Conservation (phyloP, 1,140 invertebrate species). For the Drosophila leontia region DNA sequence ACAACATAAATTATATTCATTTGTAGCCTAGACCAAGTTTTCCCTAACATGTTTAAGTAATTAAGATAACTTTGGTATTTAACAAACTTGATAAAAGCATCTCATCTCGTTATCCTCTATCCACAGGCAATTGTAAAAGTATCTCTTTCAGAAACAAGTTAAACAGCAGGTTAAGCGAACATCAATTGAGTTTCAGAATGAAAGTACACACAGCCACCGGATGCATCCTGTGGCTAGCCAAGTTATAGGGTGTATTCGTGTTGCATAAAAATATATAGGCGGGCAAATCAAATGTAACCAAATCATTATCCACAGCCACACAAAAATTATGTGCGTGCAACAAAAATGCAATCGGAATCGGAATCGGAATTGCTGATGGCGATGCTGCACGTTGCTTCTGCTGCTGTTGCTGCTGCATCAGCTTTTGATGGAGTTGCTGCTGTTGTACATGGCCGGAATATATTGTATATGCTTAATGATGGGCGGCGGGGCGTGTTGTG, state of each 20-base stretch:
- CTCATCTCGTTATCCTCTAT: background rate
- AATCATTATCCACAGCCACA: constrained; percentile 62
- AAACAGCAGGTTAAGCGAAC: background rate
- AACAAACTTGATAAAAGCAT: background rate
- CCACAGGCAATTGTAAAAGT: background rate
- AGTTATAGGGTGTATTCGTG: constrained; percentile 39
- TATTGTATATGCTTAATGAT: constrained; percentile 81
- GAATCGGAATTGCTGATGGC: constrained; percentile 54
- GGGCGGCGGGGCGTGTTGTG: constrained; percentile 43
- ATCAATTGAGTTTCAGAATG: constrained; percentile 5
- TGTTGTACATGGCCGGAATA: constrained; percentile 61
- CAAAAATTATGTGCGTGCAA: constrained; percentile 77
- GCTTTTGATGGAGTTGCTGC: constrained; percentile 22
- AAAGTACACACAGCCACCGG: background rate
- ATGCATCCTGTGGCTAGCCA: background rate
- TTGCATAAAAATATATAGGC: constrained; percentile 46
- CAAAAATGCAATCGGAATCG: constrained; percentile 72
- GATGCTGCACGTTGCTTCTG: constrained; percentile 20
- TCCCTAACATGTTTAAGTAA: background rate
- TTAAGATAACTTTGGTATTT: background rate
- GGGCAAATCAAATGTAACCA: constrained; percentile 75
- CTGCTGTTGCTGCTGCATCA: constrained; percentile 16
- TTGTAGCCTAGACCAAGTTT: background rate
- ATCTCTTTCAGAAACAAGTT: background rate
- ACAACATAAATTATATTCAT: too few relatives aligned